Conservation (phyloP, 2,113 vertebrate genomes). For the Pteropus alecto region DNA sequence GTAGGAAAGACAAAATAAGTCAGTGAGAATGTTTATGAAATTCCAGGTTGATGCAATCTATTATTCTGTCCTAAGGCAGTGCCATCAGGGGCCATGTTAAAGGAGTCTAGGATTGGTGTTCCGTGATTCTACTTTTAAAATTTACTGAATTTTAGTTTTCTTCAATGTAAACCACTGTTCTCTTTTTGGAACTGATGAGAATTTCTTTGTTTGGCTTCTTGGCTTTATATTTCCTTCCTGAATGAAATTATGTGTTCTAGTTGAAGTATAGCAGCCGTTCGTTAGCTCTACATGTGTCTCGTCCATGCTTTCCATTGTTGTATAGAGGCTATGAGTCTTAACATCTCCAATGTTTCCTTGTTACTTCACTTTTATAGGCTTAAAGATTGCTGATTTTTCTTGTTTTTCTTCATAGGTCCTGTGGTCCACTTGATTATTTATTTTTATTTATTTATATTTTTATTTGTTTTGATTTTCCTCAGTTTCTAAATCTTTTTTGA, state of each 20-base stretch:
- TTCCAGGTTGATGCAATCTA: not conserved
- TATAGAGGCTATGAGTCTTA: not conserved
- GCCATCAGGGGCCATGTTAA: not conserved
- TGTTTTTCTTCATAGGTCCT: not conserved
- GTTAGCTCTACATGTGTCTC: not conserved
- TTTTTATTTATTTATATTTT: constrained; percentile 11
- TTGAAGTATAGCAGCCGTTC: not conserved
- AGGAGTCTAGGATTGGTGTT: not conserved
- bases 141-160: not conserved
- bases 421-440: not conserved
- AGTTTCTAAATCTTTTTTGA: not conserved
- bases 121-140: not conserved
- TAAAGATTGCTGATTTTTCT: not conserved
- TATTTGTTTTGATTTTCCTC: constrained; percentile 12
- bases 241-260: not conserved
- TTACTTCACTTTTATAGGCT: not conserved
- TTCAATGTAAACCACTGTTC: not conserved
- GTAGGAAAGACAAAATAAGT: not conserved
- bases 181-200: not conserved
- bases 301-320: not conserved
- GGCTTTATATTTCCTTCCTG: not conserved
- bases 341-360: not conserved
- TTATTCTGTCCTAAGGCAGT: not conserved
- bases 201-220: not conserved
- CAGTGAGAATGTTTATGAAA: not conserved